Percentiles rank a stretch among this genome's conserved stretches.
phyloP scores from a whole-genome alignment of 23 tunicate species.

The Trididemnum clinides region DNA sequence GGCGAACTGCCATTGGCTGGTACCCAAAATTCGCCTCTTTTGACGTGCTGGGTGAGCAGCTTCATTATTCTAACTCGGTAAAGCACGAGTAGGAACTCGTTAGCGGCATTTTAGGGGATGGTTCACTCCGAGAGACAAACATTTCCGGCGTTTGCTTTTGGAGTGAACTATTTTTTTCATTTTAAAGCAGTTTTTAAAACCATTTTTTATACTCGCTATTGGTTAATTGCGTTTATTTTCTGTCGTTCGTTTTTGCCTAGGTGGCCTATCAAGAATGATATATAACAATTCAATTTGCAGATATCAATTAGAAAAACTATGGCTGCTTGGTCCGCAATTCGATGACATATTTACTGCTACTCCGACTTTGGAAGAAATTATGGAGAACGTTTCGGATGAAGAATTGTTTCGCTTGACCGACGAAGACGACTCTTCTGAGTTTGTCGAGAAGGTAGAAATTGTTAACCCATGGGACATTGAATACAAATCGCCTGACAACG shows the following conservation, averaged over 20 bases:
- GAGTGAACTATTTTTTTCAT: background rate
- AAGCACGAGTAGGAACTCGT: too few species aligned
- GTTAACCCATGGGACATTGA: conserved; percentile 52
- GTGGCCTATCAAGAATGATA: too few species aligned
- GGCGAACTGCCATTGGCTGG: too few species aligned
- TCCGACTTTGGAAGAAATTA: conserved; percentile 41
- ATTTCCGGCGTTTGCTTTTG: background rate
- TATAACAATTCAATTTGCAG: conserved; percentile 20
- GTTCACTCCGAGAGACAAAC: too few species aligned
- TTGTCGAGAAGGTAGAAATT: conserved; percentile 32
- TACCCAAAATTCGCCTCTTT: too few species aligned
- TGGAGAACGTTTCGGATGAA: conserved; percentile 16
- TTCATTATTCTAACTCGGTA: too few species aligned
- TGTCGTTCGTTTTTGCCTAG: too few species aligned
- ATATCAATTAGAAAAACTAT: conserved; percentile 78
- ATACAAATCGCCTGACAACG: background rate
- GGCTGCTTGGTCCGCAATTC: conserved; percentile 79
- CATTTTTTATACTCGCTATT: too few species aligned
- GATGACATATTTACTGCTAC: conserved; percentile 32
- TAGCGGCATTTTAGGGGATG: too few species aligned
- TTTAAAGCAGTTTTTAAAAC: background rate
- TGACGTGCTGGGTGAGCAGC: too few species aligned
- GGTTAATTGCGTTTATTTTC: too few species aligned
- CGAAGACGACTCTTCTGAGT: conserved; percentile 27
- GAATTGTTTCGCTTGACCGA: conserved; percentile 38